Evolutionary conservation across 1,140 invertebrate genomes (phyloP), one percentile per base, ranked within the genome.

Genomic region (Drosophila triauraria): DNA sequence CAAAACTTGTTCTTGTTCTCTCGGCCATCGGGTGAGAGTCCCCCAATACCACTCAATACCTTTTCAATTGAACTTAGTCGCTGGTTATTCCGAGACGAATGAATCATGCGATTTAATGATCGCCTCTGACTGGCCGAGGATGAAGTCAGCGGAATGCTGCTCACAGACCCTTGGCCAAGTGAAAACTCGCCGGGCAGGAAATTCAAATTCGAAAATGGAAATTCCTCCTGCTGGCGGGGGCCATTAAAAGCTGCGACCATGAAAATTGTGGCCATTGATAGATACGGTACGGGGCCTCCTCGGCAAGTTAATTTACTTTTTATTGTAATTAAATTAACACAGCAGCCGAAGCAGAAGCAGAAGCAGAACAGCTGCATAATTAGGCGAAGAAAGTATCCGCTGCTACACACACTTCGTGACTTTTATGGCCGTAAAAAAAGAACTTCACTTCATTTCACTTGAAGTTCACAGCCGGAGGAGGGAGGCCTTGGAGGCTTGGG

Each of bases 311-410:
- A 90, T 90, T 90, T 91, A 68, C 74, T 77, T 82, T 85, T 88
- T 88, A 88, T 90, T 88, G 46, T 90, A 90, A 90, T 90, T 90
- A 75, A 90, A 90, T 90, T 85, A 90, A 90, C 71, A 79, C 86
- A 85, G 78, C 78, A 82, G 50, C 42, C 43, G 48, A 51, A 15
- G 75, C 47, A 48, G 61, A 38, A 53, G 13, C 64, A 75, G 67
- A 64, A 80, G 60, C 65, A 88, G 77, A 79, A 85, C 75, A 81
- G 81, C 78, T 64, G 84, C 84, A 87, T 87, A 87, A 87, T 87
- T 87, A 87, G 81, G 63, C 67, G 68, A 88, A 90, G 84, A 87
- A 87, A 87, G 84, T 90, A 78, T 38, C 9, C 48, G 40, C 61
- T 43, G 27, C 71, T 67, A 57, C 80, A 67, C 61, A 70, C 79